Conservation (phyloP, 2,113 vertebrate genomes). For the Brevimyrus niger region DNA sequence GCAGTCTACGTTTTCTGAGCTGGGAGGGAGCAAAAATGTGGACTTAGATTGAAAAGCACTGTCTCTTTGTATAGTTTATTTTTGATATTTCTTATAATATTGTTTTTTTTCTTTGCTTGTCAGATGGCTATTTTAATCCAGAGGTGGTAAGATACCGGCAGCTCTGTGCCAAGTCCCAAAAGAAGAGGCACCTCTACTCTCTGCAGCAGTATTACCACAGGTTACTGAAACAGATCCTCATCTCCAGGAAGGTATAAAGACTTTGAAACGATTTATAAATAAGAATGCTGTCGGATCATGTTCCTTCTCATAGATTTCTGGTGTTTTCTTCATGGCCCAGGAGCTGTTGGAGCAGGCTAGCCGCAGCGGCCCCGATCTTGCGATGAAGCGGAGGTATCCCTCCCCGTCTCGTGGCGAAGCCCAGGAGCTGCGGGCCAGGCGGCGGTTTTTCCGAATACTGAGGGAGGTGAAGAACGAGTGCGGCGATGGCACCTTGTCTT, state of each 20-base stretch:
- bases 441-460: constrained; percentile 77
- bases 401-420: constrained; percentile 62
- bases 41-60: not conserved
- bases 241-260: constrained; percentile 78
- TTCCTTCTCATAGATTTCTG: not conserved
- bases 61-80: not conserved
- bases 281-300: not conserved
- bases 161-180: constrained; percentile 86
- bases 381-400: constrained; percentile 60
- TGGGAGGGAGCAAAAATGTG: not conserved
- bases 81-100: not conserved
- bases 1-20: not conserved
- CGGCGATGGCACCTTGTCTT: constrained; percentile 80
- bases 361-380: constrained; percentile 72
- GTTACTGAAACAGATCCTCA: constrained; percentile 84
- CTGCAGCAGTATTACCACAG: constrained; percentile 93
- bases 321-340: constrained; percentile 44
- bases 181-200: constrained; percentile 75
- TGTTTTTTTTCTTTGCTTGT: not conserved
- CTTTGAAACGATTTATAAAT: not conserved
- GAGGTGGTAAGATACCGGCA: constrained; percentile 95
- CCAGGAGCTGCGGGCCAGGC: constrained; percentile 72
- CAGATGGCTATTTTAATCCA: constrained; percentile 92
- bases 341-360: constrained; percentile 79
- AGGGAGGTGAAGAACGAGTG: constrained; percentile 89